Conservation (phyloP, 2,888 invertebrate genomes). For the Troides helena region DNA sequence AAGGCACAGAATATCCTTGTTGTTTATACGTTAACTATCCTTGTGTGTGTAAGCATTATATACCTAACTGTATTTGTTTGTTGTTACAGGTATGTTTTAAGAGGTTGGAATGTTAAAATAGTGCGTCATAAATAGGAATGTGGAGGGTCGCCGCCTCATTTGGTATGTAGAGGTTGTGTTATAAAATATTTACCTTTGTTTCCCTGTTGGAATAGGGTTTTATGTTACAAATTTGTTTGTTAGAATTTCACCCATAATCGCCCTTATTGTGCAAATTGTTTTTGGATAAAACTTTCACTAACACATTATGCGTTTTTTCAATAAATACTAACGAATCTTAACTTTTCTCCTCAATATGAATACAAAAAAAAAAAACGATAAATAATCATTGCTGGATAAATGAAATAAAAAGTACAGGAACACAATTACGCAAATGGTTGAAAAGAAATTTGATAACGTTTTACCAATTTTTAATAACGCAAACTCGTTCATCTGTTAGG, state of each 20-base stretch:
- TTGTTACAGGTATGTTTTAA: slow-evolving; percentile 43
- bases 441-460: no score
- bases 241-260: not conserved
- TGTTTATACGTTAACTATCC: not conserved
- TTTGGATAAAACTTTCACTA: not conserved
- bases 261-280: not conserved
- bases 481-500: no score
- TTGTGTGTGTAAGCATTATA: slow-evolving; percentile 2
- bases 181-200: slow-evolving; percentile 22
- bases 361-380: no score
- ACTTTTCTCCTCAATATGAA: not conserved
- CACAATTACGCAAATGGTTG: no score
- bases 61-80: slow-evolving; percentile 34
- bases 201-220: slow-evolving; percentile 7
- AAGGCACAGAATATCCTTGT: not conserved
- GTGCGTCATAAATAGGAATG: slow-evolving; percentile 30
- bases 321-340: not conserved
- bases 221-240: not conserved
- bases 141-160: slow-evolving; percentile 23
- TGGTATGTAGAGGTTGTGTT: slow-evolving; percentile 28
- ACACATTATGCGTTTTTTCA: not conserved
- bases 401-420: no score
- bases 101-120: slow-evolving; percentile 28
- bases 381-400: no score
- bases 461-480: no score